Base-by-base conservation (phyloP, 2,888 invertebrate species). In the Muscina levida region DNA sequence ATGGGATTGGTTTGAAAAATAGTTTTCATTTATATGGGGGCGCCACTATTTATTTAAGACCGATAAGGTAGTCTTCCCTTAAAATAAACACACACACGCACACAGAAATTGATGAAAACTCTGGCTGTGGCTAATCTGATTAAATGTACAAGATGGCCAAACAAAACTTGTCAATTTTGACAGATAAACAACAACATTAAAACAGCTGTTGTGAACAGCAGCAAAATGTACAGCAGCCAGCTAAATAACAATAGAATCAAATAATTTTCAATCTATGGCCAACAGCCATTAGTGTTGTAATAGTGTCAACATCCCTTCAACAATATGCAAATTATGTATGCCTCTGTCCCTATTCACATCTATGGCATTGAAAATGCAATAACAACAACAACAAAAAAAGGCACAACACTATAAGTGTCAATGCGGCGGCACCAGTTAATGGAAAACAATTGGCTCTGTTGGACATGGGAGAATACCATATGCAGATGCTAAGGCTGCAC, bases 311-410 rank as follows among this genome's bases (percentile, higher is more conserved):
- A 68, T 42, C 37, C 8, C 42, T 31, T 65, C 62, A 51, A 79
- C 26, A 62, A 72, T 56, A 59, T 57, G 57, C 42, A 79, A 74
- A 59, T 79, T 67, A 74, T 71, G 66, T 72, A 72, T 77, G 72
- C 62, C 71, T 74, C 59, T 72, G 31, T 31, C 31, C 8, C 31
- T 31, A 3, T 31, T 8, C n/a, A n/a, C n/a, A n/a, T n/a, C n/a
- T n/a, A 5, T 31, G 31, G 31, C 8, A 31, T 31, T 31, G 31
- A 31, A 31, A 19, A 51, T n/a, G n/a, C n/a, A n/a, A n/a, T n/a
- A n/a, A n/a, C n/a, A n/a, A n/a, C n/a, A n/a, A n/a, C n/a, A n/a
- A n/a, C n/a, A n/a, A n/a, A n/a, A n/a, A n/a, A n/a, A n/a, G 15
- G 0, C 46, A 42, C 3, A 46, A n/a, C 24, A 46, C 42, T 24